Evolutionary conservation across 2,113 vertebrate genomes (phyloP).

Genomic region (Hemiprocne comata): DNA sequence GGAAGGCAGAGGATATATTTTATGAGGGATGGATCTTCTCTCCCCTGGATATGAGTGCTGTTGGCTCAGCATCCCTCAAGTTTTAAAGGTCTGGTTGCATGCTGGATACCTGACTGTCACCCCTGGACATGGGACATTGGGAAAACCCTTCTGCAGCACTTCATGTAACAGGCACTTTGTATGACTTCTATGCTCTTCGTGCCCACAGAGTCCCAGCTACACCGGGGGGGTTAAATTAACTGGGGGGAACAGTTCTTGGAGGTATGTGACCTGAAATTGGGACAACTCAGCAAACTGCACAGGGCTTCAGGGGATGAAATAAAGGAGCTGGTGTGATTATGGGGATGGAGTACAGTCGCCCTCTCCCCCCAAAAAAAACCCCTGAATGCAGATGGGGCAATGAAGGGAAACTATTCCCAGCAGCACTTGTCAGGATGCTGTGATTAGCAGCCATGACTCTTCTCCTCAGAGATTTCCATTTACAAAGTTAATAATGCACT

Average conservation of each 20-base stretch:
- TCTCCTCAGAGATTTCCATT: neutral
- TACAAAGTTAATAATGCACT: neutral
- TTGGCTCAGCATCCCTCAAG: neutral
- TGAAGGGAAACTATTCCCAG: neutral
- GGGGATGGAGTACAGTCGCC: neutral
- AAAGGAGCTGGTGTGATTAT: neutral
- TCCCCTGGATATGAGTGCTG: neutral
- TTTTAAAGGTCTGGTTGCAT: neutral
- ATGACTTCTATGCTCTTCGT: neutral
- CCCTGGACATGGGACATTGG: neutral
- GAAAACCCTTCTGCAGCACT: neutral
- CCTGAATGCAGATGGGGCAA: neutral
- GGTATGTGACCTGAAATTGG: neutral
- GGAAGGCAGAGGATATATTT: neutral
- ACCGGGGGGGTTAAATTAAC: neutral
- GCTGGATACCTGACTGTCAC: neutral
- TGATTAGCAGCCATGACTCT: neutral
- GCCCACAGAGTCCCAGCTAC: neutral
- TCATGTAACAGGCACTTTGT: neutral
- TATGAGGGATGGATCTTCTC: neutral
- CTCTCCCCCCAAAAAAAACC: too few species aligned
- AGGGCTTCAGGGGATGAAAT: neutral
- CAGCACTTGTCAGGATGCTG: neutral
- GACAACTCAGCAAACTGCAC: neutral
- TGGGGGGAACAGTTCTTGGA: neutral